Base-by-base conservation (phyloP, 1,140 invertebrate species). In the Drosophila pseudoananassae region DNA sequence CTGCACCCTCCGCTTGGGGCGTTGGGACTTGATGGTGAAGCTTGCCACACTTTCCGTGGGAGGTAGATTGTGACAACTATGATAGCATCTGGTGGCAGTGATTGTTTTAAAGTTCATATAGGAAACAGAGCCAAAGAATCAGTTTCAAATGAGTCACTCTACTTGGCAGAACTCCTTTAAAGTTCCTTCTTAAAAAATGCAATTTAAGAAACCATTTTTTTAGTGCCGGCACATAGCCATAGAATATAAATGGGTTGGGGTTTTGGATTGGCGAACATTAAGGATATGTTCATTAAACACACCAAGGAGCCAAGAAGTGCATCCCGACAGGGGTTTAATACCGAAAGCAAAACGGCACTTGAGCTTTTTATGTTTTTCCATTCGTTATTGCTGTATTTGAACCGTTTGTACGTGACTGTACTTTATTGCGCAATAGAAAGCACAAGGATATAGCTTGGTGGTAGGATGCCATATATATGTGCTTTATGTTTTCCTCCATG, bases 361-460 rank as follows among this genome's bases (percentile, higher is more conserved):
- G 52, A 65, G 60, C 53, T 76, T 46, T 71, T 75, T 65, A 65
- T 65, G 71, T 65, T 75, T 63, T 51, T 45, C 63, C 59, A 57
- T 75, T 76, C 73, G 72, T 76, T 76, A 68, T 76, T 69, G 73
- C 63, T 66, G 72, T 66, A 68, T 50, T 76, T 76, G 64, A 87
- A 87, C 60, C 64, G 36, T 29, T 45, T 38, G 57, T 73, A 85
- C 81, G 77, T 85, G 81, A 75, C 81, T 85, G 68, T 87, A 81
- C 77, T 78, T 75, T 59, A 76, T 74, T 17, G 58, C 52, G 68
- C 52, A 45, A 63, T 74, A 50, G 61, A 66, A 57, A 66, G 23
- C 65, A 43, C 73, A 33, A 36, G 25, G 25, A 27, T 27, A 27
- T 27, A 20, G 20, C 25, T 7, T 27, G 25, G 45, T 33, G 31